Percentiles rank a stretch among this genome's conserved stretches.
These are phyloP conservation scores for Scaptomyza tumidula DNA, from an alignment of 2,888 invertebrate genomes.

Conservation along the genomic window DNA sequence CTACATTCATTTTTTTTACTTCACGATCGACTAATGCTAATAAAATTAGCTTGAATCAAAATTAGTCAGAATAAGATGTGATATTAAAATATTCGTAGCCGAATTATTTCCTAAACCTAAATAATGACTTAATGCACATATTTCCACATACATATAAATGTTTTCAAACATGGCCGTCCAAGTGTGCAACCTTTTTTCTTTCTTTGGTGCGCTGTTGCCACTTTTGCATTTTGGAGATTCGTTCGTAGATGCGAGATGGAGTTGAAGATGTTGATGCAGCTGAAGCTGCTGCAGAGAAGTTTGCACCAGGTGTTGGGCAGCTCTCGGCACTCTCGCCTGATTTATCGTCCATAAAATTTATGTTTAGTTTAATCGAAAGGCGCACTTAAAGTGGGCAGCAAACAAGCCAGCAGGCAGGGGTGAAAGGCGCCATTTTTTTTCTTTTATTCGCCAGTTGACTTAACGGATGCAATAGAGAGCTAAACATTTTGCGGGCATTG, in stretches of 20 bases:
- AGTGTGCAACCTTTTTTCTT: neutral
- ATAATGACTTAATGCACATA: neutral
- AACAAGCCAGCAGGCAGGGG: constrained; percentile 13
- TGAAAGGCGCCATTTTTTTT: neutral
- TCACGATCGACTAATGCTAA: too few relatives aligned
- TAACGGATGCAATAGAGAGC: constrained; percentile 4
- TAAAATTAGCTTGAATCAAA: neutral
- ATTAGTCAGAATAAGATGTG: neutral
- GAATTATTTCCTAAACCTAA: neutral
- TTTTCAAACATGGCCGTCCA: neutral
- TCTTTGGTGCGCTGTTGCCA: constrained; percentile 7
- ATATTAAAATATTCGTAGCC: too few relatives aligned
- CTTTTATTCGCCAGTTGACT: constrained; percentile 6
- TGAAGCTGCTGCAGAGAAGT: constrained; percentile 2
- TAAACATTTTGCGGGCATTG: constrained; percentile 10
- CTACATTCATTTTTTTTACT: too few relatives aligned
- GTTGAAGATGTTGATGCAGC: neutral
- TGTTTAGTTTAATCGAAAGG: constrained; percentile 81
- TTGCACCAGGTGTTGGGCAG: constrained; percentile 65
- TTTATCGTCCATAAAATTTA: constrained; percentile 78
- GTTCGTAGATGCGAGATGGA: constrained; percentile 6
- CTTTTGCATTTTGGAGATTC: constrained; percentile 7
- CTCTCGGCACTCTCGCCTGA: constrained; percentile 59
- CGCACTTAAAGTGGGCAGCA: constrained; percentile 56
- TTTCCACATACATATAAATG: neutral